Base-by-base conservation (phyloP, 92 coral and sea anemone genomes). In the Scolanthus callimorphus region DNA sequence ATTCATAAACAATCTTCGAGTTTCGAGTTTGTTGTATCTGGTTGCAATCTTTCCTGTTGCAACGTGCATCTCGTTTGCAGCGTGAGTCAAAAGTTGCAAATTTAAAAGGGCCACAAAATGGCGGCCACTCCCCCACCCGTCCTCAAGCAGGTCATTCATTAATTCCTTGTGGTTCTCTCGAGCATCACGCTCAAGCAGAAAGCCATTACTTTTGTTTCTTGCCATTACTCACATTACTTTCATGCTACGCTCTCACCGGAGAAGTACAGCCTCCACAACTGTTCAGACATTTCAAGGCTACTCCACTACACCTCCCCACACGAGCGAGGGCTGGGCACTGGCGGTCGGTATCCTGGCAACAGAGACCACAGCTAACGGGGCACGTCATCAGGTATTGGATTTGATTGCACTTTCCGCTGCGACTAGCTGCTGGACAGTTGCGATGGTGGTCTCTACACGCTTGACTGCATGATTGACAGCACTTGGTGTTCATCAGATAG, bases 181-280 rank as follows among this genome's bases (percentile, higher is more conserved):
- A n/a, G n/a, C n/a, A n/a, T n/a, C n/a, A n/a, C n/a, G n/a, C n/a
- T n/a, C n/a, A n/a, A n/a, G n/a, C n/a, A n/a, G n/a, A n/a, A n/a
- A n/a, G n/a, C n/a, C n/a, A n/a, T n/a, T n/a, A n/a, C n/a, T n/a
- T n/a, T n/a, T n/a, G n/a, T n/a, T n/a, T n/a, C n/a, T n/a, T n/a
- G n/a, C n/a, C n/a, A n/a, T n/a, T n/a, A n/a, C n/a, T n/a, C n/a
- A n/a, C 45, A n/a, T 10, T 9, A n/a, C n/a, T n/a, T n/a, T n/a
- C n/a, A n/a, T 21, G 19, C 8, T 15, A 4, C 19, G 31, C 25
- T 4, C 63, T 4, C 30, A 57, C 63, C 17, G 50, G 51, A 2
- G 63, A 57, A 27, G 50, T 13, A 23, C 63, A 57, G 20, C 13
- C 50, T 20, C 30, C 11, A 50, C 63, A 57, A 50, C 63, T 57